Evolutionary conservation across 1,140 invertebrate genomes (phyloP).

Genomic region (Eueides isabella): DNA sequence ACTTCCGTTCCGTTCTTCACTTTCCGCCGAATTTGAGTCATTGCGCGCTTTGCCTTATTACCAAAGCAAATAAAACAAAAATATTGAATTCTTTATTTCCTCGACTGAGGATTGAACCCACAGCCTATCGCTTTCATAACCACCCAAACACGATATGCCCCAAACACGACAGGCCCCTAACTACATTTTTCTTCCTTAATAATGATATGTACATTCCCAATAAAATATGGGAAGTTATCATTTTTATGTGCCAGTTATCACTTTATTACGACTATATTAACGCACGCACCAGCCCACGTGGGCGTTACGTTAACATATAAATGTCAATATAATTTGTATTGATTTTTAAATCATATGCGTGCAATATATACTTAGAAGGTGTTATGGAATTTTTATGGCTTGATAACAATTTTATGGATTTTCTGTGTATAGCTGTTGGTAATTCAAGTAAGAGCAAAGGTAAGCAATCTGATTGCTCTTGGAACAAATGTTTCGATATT

Average conservation of each 20-base stretch:
- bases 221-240: neutral
- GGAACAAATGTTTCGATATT: neutral
- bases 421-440: neutral
- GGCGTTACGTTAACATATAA: neutral
- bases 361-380: neutral
- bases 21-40: too few relatives aligned
- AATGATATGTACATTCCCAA: neutral
- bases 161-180: too few relatives aligned
- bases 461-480: neutral
- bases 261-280: neutral
- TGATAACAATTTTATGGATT: neutral
- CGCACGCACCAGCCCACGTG: neutral
- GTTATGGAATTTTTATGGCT: neutral
- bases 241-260: neutral
- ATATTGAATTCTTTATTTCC: too few relatives aligned
- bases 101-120: too few relatives aligned
- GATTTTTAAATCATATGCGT: neutral
- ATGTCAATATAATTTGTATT: conserved; percentile 3
- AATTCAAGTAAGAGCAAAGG: neutral
- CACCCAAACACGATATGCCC: too few relatives aligned
- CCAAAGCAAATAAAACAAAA: too few relatives aligned
- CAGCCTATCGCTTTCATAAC: too few relatives aligned
- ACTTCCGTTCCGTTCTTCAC: too few relatives aligned
- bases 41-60: too few relatives aligned
- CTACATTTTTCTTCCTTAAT: neutral